Conservation (phyloP, 2,113 vertebrate genomes). For the Hippocampus mohnikei region DNA sequence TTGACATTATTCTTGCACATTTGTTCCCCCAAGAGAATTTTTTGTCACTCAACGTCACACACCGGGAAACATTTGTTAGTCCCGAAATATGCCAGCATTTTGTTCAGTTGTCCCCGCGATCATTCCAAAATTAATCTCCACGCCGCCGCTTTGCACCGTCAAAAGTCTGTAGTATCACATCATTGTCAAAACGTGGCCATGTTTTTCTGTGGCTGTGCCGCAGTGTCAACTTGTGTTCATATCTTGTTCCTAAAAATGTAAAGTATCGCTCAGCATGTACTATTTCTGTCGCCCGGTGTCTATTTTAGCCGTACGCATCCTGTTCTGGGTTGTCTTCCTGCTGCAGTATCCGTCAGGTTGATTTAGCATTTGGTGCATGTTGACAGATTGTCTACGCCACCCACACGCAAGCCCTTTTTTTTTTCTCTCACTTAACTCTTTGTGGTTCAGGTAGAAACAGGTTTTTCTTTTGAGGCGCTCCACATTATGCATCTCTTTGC, state of each 20-base stretch:
- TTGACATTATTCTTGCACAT: not conserved
- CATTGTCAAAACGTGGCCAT: not conserved
- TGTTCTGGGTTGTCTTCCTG: conserved; percentile 12
- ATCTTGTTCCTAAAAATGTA: not conserved
- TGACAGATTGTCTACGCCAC: conserved; percentile 29
- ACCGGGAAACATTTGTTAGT: not conserved
- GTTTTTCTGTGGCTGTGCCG: not conserved
- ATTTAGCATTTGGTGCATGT: conserved; percentile 28
- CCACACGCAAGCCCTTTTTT: conserved; percentile 25
- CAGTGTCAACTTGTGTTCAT: not conserved
- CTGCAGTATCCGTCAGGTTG: conserved; percentile 23
- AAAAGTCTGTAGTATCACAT: not conserved
- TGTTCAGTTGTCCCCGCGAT: not conserved
- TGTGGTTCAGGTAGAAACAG: conserved; percentile 9
- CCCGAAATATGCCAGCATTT: not conserved
- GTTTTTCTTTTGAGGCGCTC: conserved; percentile 5
- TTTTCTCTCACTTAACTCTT: conserved; percentile 7
- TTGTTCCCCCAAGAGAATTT: not conserved
- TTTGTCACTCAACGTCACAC: too few species aligned
- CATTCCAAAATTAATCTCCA: not conserved
- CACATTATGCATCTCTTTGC: conserved; percentile 14
- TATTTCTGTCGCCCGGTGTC: conserved; percentile 13
- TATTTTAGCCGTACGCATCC: not conserved
- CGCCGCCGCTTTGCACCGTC: not conserved
- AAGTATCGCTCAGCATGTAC: not conserved